These are phyloP conservation scores for Echinops telfairi DNA, from an alignment of 2,113 vertebrate species.

Conservation along the genomic window DNA sequence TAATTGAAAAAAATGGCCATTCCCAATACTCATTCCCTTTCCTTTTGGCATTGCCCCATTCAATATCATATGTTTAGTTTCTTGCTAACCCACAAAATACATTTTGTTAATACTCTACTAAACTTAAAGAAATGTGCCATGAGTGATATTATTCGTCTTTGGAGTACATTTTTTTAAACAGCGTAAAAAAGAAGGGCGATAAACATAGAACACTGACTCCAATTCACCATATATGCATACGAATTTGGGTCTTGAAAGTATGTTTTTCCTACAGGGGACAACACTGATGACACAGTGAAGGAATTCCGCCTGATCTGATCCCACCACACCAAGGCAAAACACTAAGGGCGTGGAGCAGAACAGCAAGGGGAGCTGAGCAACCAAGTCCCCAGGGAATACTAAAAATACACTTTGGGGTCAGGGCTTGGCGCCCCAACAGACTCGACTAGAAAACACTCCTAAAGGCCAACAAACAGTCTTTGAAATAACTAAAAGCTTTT, in stretches of 20 bases:
- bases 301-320: no score
- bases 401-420: no score
- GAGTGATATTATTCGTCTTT: not conserved
- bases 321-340: no score
- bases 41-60: conserved; percentile 39
- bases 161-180: conserved; percentile 38
- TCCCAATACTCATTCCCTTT: conserved; percentile 53
- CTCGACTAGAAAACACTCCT: no score
- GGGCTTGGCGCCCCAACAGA: no score
- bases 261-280: not conserved
- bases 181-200: conserved; percentile 13
- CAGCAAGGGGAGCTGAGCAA: no score
- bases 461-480: no score
- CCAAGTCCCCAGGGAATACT: no score
- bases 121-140: conserved; percentile 44
- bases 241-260: not conserved
- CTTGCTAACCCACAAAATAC: conserved; percentile 29
- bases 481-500: no score
- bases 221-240: not conserved
- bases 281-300: no score
- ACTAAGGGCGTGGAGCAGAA: no score
- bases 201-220: conserved; percentile 20
- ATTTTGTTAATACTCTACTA: conserved; percentile 47
- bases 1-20: conserved; percentile 77
- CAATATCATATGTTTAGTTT: not conserved